Evolutionary conservation across 2,888 invertebrate genomes (phyloP), one percentile per base, ranked within the genome.

Genomic region (Lamellibrachia satsuma): DNA sequence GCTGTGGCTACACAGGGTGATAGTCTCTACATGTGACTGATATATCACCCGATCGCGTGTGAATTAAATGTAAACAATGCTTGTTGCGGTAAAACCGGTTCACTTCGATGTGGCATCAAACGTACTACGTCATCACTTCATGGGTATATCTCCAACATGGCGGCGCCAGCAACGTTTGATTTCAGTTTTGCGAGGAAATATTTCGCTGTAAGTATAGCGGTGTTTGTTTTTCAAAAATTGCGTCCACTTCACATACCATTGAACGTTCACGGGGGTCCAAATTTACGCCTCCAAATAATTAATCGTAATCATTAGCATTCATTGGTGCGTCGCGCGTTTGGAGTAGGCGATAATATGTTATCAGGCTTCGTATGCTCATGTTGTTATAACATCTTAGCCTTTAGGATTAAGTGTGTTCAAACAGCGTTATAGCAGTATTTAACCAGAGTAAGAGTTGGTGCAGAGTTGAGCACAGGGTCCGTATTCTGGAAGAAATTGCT

Each of bases 111-210:
- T 75, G 22, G 91, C 91, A 91, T n/a, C 15, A 91, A 91, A 91
- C 91, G 7, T 51, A 22, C 90, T 90, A 92, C 90, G 92, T 92
- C 92, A 92, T 55, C n/a, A 90, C 11, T 90, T 92, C 90, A 7
- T 52, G 90, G 7, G 92, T 27, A n/a, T 52, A 90, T 60, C 39
- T 51, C 91, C 90, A 95, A 95, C 95, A 95, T 95, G 92, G 95
- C 95, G 90, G 93, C 95, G 94, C 93, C 92, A 90, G 93, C 93
- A 90, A 75, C 75, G n/a, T 95, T 95, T 92, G 95, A 95, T 93
- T 96, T 96, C 92, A 94, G 94, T 39, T 93, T 92, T 52, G 95
- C 95, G 52, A 94, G 95, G 91, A 93, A 94, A 92, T 93, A 93
- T 39, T 95, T 96, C 94, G 93, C 93, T 92, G 95, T 95, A 94